phyloP scores from a whole-genome alignment of 2,888 invertebrate species.

The Oscheius sp. region DNA sequence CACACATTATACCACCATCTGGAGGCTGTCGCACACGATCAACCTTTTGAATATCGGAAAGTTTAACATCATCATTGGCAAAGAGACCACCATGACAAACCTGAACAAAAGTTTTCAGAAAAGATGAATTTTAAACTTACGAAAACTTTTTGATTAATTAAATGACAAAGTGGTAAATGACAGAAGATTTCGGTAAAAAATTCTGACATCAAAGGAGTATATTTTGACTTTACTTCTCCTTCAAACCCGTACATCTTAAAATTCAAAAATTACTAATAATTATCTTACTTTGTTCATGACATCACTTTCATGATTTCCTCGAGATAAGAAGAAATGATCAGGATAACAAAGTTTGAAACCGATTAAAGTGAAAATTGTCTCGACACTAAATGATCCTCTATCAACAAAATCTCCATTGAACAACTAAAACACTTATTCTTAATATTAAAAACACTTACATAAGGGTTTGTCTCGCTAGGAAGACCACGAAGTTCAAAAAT shows the following conservation, averaged over 20 bases:
- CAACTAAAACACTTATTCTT: no score
- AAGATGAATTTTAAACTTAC: conserved; percentile 72
- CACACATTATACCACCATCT: conserved; percentile 97
- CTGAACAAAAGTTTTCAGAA: conserved; percentile 71
- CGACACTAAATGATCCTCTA: conserved; percentile 97
- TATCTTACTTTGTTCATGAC: conserved; percentile 84
- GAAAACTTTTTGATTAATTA: conserved; percentile 84
- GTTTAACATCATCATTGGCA: conserved; percentile 88
- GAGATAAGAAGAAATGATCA: conserved; percentile 93
- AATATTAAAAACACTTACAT: no score
- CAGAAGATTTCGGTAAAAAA: conserved; percentile 99
- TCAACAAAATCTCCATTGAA: conserved; percentile 99
- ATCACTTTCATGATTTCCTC: conserved; percentile 98
- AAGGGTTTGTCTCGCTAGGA: conserved; percentile 93
- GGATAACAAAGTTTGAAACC: conserved; percentile 95
- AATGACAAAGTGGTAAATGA: conserved; percentile 93
- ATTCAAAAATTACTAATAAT: not conserved
- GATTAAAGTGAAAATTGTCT: conserved; percentile 96
- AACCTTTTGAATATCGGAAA: conserved; percentile 87
- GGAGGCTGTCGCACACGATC: conserved; percentile 95
- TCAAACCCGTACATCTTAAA: conserved; percentile 93
- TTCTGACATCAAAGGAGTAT: conserved; percentile 89
- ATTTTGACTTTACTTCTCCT: conserved; percentile 96
- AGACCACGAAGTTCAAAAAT: conserved; percentile 94
- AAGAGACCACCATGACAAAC: conserved; percentile 99